Base-by-base conservation (phyloP, 2,888 invertebrate species). In the Tipula confusa region DNA sequence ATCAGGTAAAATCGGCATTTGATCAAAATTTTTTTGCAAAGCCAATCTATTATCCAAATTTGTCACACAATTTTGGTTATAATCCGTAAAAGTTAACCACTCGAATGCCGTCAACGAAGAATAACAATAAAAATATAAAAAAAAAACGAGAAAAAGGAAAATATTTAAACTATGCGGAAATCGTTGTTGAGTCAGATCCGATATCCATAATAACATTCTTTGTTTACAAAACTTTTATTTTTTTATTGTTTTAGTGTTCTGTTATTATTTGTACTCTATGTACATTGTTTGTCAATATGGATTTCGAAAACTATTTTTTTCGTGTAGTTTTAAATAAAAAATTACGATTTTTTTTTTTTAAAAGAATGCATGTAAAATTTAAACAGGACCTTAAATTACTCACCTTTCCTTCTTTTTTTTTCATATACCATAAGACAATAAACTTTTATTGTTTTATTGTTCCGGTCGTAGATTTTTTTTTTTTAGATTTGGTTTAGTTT, bases 211-310 rank as follows among this genome's bases (percentile, higher is more conserved):
- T 64, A 64, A 64, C 64, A 64, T 64, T 24, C 64, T 64, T 64
- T 64, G 64, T 64, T 18, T 64, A n/a, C 5, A 64, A 18, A 24
- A 4, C 9, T 24, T 43, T n/a, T 36, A 11, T 36, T 36, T 36
- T 43, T 43, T 64, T 64, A 64, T 64, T 64, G 64, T 64, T 64
- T 64, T 64, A 64, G 64, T 64, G 64, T 64, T 64, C 64, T 64
- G 64, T 24, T 64, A 64, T 64, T 64, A 64, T 64, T 64, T 64
- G 64, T 24, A 64, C 64, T 64, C 24, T 64, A 11, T 38, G 13
- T 64, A 64, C 64, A 64, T 64, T 64, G 24, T 64, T 64, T 64
- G 64, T 64, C 64, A 24, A 64, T 24, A 64, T 64, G 64, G 7
- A 64, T 64, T 64, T 64, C 24, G 3, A 24, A 24, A 64, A 64